These are phyloP conservation scores for Leucoraja ocellata DNA, from an alignment of 2,797 vertebrate species.

Conservation along the genomic window DNA sequence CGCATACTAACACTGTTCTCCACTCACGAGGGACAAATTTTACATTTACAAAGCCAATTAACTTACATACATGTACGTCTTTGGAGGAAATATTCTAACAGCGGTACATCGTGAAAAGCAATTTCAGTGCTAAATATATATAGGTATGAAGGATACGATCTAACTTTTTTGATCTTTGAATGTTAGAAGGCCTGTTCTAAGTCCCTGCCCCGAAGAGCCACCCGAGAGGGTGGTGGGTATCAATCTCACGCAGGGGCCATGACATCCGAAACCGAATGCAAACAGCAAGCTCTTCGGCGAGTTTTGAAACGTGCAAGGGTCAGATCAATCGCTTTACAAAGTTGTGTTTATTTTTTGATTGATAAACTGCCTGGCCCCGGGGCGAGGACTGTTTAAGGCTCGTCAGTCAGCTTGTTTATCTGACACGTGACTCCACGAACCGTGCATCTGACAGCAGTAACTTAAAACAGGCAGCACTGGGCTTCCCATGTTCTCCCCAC, in stretches of 20 bases:
- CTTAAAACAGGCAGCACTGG: conserved; percentile 68
- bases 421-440: conserved; percentile 68
- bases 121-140: not conserved
- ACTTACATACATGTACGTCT: too few species aligned
- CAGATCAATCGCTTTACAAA: conserved; percentile 13
- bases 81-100: too few species aligned
- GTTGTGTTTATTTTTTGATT: not conserved
- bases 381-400: conserved; percentile 46
- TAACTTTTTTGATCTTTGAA: not conserved
- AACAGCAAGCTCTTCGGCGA: not conserved
- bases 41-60: too few species aligned
- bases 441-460: conserved; percentile 74
- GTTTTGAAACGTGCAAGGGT: not conserved
- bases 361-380: conserved; percentile 1
- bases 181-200: not conserved
- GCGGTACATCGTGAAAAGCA: not conserved
- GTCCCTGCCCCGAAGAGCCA: not conserved
- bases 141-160: not conserved
- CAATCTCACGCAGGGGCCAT: not conserved
- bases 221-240: not conserved
- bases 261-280: not conserved
- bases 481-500: conserved; percentile 47
- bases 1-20: too few species aligned
- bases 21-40: too few species aligned
- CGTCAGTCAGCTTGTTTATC: conserved; percentile 85